phyloP scores from a whole-genome alignment of 2,797 vertebrate species.

The Esox masquinongy region DNA sequence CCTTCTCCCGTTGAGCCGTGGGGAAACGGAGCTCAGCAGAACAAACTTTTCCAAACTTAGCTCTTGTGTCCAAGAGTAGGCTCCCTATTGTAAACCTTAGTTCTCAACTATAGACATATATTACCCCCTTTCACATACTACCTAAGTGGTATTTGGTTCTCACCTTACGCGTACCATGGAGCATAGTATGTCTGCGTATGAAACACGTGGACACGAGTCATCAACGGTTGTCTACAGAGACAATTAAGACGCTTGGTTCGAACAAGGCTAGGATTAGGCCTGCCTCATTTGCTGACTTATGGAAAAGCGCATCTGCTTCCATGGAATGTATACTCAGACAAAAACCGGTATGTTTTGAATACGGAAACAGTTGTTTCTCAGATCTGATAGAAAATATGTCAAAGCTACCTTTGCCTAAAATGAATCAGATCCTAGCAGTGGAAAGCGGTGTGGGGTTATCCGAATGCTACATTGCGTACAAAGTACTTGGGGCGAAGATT shows the following conservation, averaged over 20 bases:
- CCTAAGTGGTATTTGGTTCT: neutral
- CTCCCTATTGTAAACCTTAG: too few species aligned
- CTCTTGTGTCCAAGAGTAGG: too few species aligned
- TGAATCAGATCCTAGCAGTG: neutral
- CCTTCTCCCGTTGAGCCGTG: too few species aligned
- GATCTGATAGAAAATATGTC: neutral
- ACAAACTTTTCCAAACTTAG: too few species aligned
- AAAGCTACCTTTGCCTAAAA: neutral
- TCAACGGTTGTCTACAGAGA: neutral
- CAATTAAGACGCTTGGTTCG: neutral
- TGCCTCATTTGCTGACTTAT: neutral
- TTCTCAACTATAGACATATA: too few species aligned
- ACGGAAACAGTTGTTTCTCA: neutral
- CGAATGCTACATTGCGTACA: neutral
- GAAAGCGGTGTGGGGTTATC: rapidly evolving
- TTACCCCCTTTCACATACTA: neutral
- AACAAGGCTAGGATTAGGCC: neutral
- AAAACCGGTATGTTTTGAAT: neutral
- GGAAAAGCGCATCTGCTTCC: neutral
- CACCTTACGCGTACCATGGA: neutral
- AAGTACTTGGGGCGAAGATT: neutral
- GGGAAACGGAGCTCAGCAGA: too few species aligned
- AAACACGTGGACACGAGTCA: too few species aligned
- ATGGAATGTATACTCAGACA: neutral
- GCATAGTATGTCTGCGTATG: neutral